phyloP scores from a whole-genome alignment of 2,888 invertebrate genomes.

The Carcina quercana region DNA sequence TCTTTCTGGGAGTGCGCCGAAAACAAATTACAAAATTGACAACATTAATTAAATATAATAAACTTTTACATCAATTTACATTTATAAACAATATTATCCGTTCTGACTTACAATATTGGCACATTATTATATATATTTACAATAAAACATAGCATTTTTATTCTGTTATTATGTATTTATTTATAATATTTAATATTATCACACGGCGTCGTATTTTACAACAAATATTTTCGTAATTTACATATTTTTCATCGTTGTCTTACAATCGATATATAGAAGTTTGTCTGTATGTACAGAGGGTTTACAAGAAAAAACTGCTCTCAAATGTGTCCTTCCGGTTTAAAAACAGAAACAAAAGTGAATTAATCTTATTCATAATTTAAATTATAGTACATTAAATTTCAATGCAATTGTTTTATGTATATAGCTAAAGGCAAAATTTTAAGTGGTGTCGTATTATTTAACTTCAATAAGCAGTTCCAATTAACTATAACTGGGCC shows the following conservation, averaged over 20 bases:
- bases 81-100: constrained; percentile 17
- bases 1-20: constrained; percentile 18
- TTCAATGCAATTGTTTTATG: neutral
- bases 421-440: neutral
- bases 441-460: neutral
- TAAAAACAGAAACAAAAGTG: too few relatives aligned
- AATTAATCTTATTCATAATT: too few relatives aligned
- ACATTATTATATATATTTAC: constrained; percentile 39
- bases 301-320: too few relatives aligned
- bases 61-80: constrained; percentile 20
- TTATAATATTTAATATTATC: constrained; percentile 24
- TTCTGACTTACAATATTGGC: constrained; percentile 37
- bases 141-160: constrained; percentile 23
- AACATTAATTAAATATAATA: constrained; percentile 30
- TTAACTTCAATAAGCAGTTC: too few relatives aligned
- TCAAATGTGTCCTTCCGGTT: too few relatives aligned
- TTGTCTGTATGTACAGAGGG: too few relatives aligned
- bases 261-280: constrained; percentile 23
- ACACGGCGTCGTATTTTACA: constrained; percentile 23
- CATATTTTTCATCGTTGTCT: constrained; percentile 25
- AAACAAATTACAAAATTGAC: constrained; percentile 30
- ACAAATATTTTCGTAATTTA: constrained; percentile 11
- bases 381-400: too few relatives aligned
- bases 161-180: too few relatives aligned
- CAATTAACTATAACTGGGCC: too few relatives aligned